Percentiles rank a stretch among this genome's conserved stretches.
Conservation (phyloP, 2,888 invertebrate genomes). For the Lucinisca nassula region DNA sequence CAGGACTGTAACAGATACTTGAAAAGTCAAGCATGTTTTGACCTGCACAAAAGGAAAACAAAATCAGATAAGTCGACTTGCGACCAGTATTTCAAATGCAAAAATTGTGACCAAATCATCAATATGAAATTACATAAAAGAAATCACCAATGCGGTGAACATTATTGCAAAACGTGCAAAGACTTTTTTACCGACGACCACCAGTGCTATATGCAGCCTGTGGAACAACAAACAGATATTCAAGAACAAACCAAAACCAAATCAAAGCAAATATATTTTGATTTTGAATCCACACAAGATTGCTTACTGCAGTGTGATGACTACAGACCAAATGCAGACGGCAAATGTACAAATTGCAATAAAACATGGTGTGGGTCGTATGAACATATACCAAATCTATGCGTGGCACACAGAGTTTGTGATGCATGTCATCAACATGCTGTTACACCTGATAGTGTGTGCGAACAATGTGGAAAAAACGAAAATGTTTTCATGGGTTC, state of each 20-base stretch:
- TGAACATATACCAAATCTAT: background rate
- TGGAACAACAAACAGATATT: too few relatives aligned
- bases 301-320: background rate
- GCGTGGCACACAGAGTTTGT: background rate
- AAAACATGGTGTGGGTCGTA: background rate
- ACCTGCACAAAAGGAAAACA: constrained; percentile 24
- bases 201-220: constrained; percentile 36
- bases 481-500: background rate
- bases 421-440: background rate
- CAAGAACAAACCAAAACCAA: too few relatives aligned
- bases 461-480: background rate
- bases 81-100: constrained; percentile 12
- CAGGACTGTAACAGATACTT: constrained; percentile 29
- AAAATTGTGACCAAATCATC: constrained; percentile 38
- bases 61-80: constrained; percentile 29
- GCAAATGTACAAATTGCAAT: background rate
- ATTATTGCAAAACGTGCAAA: constrained; percentile 27
- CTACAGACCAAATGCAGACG: background rate
- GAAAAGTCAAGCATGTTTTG: constrained; percentile 27
- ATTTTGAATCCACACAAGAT: background rate
- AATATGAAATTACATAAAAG: constrained; percentile 25
- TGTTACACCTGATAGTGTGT: background rate
- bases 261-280: background rate
- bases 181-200: constrained; percentile 21
- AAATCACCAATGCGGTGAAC: constrained; percentile 14